Base-by-base conservation (phyloP, 2,888 invertebrate species). In the Scaptodrosophila latifasciaeformis region DNA sequence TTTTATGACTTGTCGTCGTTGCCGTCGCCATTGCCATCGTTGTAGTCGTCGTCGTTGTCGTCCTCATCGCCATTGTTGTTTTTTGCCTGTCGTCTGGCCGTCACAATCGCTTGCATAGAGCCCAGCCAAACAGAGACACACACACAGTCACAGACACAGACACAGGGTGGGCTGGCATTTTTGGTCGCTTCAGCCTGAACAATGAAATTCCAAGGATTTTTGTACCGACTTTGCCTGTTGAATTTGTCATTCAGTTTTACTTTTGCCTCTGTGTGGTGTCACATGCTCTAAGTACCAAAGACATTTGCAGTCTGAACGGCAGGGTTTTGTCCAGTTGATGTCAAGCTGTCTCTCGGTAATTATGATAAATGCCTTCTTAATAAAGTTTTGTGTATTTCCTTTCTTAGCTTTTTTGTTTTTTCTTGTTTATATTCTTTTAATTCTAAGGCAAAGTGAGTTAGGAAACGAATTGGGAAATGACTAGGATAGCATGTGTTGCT, bases 311-410 rank as follows among this genome's bases (percentile, higher is more conserved):
- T 53, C 53, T 15, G 54, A n/a, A 21, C 31, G 30, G 6, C 17
- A 19, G 7, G 6, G 46, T n/a, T 24, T 7, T 9, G 12, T 13
- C 19, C 12, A 39, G 0, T 2, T 2, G 10, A 17, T 17, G 37
- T 37, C 15, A 21, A 24, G 43, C 15, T 44, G 18, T 44, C 17
- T 44, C 51, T 42, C 68, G 51, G 67, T 75, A 77, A 75, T 75
- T 77, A 70, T 75, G 80, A 80, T 75, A 58, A 77, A 75, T 76
- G 65, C 53, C 48, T 59, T 59, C 48, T 61, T 80, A 80, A 75
- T 76, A 77, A 50, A 77, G 30, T 29, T 21, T 45, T 46, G 13
- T 37, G 34, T 13, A n/a, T n/a, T n/a, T n/a, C n/a, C n/a, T n/a
- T n/a, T n/a, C n/a, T n/a, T n/a, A n/a, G n/a, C n/a, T n/a, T n/a